Evolutionary conservation across 2,113 vertebrate genomes (phyloP), one percentile per base, ranked within the genome.

Genomic region (Channa argus): DNA sequence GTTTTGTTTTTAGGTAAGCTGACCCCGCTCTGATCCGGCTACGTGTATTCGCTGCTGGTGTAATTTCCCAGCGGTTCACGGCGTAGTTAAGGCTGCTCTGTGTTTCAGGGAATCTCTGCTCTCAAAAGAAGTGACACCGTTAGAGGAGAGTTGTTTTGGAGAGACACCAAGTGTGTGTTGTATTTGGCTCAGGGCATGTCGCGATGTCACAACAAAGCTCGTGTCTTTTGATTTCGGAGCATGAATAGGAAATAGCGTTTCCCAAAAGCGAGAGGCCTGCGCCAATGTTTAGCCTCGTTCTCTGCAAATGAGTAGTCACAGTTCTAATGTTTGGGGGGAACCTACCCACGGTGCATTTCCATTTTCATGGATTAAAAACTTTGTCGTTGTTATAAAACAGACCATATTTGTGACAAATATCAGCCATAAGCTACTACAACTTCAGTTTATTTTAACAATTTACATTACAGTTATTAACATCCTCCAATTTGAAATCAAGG

Each of bases 1-100:
- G 36, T 66, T 71, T 70, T 58, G 37, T 54, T 55, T 79, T 37
- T 67, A 79, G 88, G 89, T 91, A 88, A 91, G 84, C 33, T 65
- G 76, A 41, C 55, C 66, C 14, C 13, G 47, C 66, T 70, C 54
- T 33, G 63, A 66, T 38, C 59, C 15, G 49, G 68, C 36, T 75
- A 10, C 33, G 50, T 49, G 14, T 63, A 12, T 5, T 14, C 47
- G n/a, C 14, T 54, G 56, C 59, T 45, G 45, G 33, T 61, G 39
- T 10, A 33, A 9, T 41, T 37, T 52, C 37, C 24, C 34, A 63
- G 44, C 24, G 34, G 46, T 63, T 63, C 10, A 3, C 60, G 33
- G 24, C 1, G 43, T 63, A 44, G 62, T 37, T 7, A n/a, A 60
- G 12, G 39, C 68, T 58, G 0, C 60, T 47, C 39, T 34, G 9